Conservation (phyloP, 2,113 vertebrate species). For the Syngnathoides biaculeatus region DNA sequence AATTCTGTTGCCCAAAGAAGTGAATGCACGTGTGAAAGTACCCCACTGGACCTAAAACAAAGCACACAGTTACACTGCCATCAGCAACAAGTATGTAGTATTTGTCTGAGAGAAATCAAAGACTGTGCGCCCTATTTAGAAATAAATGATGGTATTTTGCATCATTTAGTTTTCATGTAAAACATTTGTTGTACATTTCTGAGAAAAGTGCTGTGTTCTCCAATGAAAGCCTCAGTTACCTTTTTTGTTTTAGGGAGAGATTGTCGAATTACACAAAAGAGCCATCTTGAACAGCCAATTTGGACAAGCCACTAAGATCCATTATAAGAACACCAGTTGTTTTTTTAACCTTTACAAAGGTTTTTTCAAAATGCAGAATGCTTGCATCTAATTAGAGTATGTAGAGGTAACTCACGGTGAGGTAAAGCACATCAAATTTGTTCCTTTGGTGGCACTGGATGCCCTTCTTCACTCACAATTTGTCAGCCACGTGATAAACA, state of each 20-base stretch:
- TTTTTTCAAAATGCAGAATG: not conserved
- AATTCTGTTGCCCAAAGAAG: not conserved
- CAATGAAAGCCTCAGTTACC: no score
- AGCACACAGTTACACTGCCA: no score
- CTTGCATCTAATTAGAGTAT: not conserved
- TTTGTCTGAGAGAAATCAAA: no score
- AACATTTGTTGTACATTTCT: no score
- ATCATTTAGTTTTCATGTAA: not conserved
- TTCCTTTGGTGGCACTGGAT: not conserved
- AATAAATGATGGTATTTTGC: not conserved
- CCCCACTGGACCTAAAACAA: not conserved
- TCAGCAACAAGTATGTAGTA: no score
- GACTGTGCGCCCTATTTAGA: not conserved
- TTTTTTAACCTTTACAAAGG: not conserved
- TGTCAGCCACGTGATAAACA: slow-evolving; percentile 37
- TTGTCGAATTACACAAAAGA: not conserved
- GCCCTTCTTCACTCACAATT: slow-evolving; percentile 23
- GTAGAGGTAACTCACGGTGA: not conserved
- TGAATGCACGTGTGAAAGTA: not conserved
- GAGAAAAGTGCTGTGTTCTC: no score
- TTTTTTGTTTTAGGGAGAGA: not conserved
- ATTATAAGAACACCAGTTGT: not conserved
- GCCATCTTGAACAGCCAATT: not conserved
- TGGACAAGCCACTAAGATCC: not conserved
- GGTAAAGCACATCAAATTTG: not conserved